Conservation (phyloP, 2,888 invertebrate genomes). For the Heliconius erato region DNA sequence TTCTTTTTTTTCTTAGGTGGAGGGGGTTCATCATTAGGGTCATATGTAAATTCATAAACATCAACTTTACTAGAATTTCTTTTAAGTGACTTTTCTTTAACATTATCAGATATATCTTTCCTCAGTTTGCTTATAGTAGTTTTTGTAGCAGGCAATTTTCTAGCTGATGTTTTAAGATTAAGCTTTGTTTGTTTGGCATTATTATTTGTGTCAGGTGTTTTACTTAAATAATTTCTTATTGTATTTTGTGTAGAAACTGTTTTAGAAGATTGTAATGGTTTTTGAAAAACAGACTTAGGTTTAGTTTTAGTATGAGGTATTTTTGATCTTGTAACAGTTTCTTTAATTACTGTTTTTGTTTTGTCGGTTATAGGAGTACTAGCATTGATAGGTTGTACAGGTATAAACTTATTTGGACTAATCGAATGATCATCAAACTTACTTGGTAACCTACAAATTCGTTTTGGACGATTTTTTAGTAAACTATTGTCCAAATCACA, state of each 20-base stretch:
- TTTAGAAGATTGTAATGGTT: constrained; percentile 20
- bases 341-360: constrained; percentile 39
- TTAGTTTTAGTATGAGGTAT: constrained; percentile 15
- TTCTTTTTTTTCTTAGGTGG: constrained; percentile 77
- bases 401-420: constrained; percentile 71
- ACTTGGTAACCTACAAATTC: constrained; percentile 72
- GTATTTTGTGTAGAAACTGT: constrained; percentile 45
- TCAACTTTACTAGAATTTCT: constrained; percentile 65
- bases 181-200: constrained; percentile 57
- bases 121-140: constrained; percentile 52
- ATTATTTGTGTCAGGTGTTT: constrained; percentile 63
- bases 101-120: constrained; percentile 65
- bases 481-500: constrained; percentile 61
- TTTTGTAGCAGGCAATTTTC: constrained; percentile 40
- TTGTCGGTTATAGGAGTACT: constrained; percentile 71
- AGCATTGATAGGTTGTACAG: constrained; percentile 70
- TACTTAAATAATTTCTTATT: constrained; percentile 49
- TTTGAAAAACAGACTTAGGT: constrained; percentile 13
- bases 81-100: constrained; percentile 58
- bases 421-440: constrained; percentile 73
- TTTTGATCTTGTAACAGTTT: constrained; percentile 8
- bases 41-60: constrained; percentile 81
- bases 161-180: constrained; percentile 5
- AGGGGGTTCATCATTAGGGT: constrained; percentile 78
- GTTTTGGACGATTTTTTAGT: constrained; percentile 66